These are phyloP conservation scores for Anguilla japonica DNA, from an alignment of 2,113 vertebrate genomes.

Conservation along the genomic window DNA sequence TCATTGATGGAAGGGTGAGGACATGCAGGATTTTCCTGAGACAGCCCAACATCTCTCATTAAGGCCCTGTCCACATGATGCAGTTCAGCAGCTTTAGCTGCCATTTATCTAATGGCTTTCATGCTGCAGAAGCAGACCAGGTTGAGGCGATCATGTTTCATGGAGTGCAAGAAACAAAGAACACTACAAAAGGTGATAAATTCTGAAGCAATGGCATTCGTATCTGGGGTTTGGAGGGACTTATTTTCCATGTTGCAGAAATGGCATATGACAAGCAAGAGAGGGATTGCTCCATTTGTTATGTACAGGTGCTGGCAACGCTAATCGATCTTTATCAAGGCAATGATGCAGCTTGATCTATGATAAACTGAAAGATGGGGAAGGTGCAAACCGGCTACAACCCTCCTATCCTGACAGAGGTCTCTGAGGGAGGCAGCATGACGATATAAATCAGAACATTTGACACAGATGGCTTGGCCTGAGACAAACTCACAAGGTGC, in stretches of 20 bases:
- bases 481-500: not conserved
- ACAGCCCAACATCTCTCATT: not conserved
- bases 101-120: not conserved
- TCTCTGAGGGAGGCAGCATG: not conserved
- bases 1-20: not conserved
- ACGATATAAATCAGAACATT: not conserved
- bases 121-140: not conserved
- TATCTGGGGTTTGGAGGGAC: not conserved
- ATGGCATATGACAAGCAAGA: not conserved
- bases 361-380: not conserved
- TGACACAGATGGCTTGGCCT: not conserved
- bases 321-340: not conserved
- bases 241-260: not conserved
- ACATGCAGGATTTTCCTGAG: not conserved
- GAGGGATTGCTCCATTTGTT: not conserved
- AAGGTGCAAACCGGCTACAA: not conserved
- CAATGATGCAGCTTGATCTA: not conserved
- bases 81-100: not conserved
- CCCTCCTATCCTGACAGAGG: not conserved
- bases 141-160: not conserved
- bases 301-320: not conserved
- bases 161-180: not conserved
- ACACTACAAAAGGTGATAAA: not conserved
- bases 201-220: not conserved
- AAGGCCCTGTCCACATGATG: not conserved